Conservation (phyloP, 2,113 vertebrate species). For the Onychorhynchus coronatus region DNA sequence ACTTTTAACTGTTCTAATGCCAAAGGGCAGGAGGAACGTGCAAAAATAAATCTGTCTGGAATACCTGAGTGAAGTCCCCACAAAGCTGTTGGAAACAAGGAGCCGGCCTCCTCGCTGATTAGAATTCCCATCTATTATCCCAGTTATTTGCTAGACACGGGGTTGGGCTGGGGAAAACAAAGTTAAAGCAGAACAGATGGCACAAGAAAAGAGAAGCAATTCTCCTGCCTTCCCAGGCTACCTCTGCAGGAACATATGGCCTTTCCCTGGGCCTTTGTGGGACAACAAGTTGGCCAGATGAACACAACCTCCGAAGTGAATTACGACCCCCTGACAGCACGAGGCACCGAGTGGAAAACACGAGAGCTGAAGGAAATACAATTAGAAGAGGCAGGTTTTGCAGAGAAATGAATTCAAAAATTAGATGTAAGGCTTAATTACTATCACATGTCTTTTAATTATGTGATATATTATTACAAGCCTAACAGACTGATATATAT, state of each 20-base stretch:
- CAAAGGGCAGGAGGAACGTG: neutral
- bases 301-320: neutral
- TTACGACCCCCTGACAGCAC: neutral
- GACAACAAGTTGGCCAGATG: neutral
- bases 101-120: neutral
- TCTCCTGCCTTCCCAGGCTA: neutral
- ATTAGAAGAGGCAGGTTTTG: neutral
- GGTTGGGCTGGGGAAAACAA: neutral
- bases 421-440: neutral
- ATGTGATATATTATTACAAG: rapidly evolving
- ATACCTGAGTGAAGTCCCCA: neutral
- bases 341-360: rapidly evolving
- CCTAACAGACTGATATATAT: too few relatives aligned
- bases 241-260: neutral
- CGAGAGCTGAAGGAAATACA: rapidly evolving
- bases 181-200: neutral
- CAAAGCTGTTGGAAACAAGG: neutral
- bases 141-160: neutral
- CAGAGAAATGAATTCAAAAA: neutral
- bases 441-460: neutral
- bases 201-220: neutral
- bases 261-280: neutral
- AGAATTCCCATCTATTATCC: neutral
- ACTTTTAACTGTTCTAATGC: rapidly evolving
- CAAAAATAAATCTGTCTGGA: neutral